Base-by-base conservation (phyloP, 2,888 invertebrate species). In the Leucania comma region DNA sequence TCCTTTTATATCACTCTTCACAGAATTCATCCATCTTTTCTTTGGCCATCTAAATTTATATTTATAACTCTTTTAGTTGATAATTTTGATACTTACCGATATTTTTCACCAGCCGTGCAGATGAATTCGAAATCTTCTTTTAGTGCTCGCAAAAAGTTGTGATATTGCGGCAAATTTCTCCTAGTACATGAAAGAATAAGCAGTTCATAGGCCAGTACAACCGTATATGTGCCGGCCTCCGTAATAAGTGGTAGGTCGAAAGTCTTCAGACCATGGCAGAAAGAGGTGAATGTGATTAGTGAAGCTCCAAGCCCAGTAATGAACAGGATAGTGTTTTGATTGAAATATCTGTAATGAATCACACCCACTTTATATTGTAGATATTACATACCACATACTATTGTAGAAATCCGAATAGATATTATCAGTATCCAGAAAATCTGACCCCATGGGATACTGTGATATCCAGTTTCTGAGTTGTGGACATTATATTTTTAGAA, bases 41-140 rank as follows among this genome's bases (percentile, higher is more conserved):
- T 14, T 38, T 38, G 38, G 38, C 38, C 38, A 38, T 38, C 14
- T 12, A 38, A 14, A 38, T 38, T 35, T 38, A 14, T 38, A 38
- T 14, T 38, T 3, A 38, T 14, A 35, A 38, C 38, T 38, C 38
- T 38, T 14, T 38, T 38, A 38, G 0, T 50, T 3, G 22, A 12
- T 12, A 8, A 46, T 60, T 56, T n/a, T 24, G 67, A n/a, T 35
- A 35, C 64, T 50, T 4, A 64, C 69, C 69, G 46, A 12, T 67
- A 78, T 61, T 64, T 75, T 35, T 69, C 53, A 29, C 77, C 77
- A 17, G 14, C n/a, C 3, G 88, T 87, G 60, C 89, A 90, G 57
- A 91, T 87, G 66, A 89, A 92, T 54, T 85, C 63, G 74, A 92
- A 93, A 84, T 93, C 93, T 20, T 86, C 86, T 68, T 86, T 85